Base-by-base conservation (phyloP, 2,888 invertebrate species). In the Dynastes hyllus region DNA sequence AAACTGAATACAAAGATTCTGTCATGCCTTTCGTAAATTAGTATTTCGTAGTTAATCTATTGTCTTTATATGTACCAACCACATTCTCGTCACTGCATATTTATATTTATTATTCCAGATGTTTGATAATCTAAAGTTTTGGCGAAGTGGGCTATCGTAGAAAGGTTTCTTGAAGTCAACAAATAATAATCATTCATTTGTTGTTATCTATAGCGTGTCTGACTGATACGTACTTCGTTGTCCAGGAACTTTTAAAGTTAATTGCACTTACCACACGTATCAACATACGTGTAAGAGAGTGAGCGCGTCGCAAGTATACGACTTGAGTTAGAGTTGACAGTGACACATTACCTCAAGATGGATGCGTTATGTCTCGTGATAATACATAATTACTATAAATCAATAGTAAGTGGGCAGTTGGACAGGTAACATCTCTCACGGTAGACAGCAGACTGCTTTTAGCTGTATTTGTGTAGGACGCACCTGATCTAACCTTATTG, bases 321-420 rank as follows among this genome's bases (percentile, higher is more conserved):
- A 69, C 40, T 73, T 58, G 73, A 61, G 73, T 73, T 73, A 73
- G 22, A 73, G 73, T 37, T 83, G 84, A 84, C 84, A 84, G 84
- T 84, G 84, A 84, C 84, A 84, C 79, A 83, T 83, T 77, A 83
- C 82, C 83, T 81, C 81, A 83, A 84, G 84, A 84, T 84, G 84
- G 85, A 84, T 84, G 83, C 83, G 73, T 79, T 78, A 76, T 73
- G 77, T 82, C 81, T 78, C 81, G 81, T 82, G 83, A 83, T 83
- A 82, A 81, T 83, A 83, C 83, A 83, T 83, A 83, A 83, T 85
- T 84, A 85, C 85, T 83, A 85, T 85, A 85, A 85, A 85, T 85
- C 85, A 85, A 84, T 84, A 84, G 83, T 84, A 84, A 85, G 85
- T 85, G 85, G 85, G 84, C 84, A 84, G 84, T 83, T 84, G 83